Conservation (phyloP, 2,113 vertebrate genomes). For the Chaenogobius annularis region DNA sequence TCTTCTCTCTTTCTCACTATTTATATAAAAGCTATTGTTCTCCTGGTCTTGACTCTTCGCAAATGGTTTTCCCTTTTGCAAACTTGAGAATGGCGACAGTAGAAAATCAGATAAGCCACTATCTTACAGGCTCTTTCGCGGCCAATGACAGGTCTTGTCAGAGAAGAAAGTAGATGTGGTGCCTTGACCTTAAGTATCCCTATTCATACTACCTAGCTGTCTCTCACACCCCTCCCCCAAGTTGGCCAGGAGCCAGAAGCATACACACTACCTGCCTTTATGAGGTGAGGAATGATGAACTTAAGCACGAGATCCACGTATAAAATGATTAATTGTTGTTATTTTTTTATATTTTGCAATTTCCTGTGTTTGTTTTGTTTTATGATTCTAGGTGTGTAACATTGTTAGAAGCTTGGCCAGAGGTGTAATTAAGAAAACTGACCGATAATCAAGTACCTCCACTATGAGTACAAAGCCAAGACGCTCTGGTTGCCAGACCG, state of each 20-base stretch:
- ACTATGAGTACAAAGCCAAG: conserved; percentile 99
- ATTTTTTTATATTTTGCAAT: neutral
- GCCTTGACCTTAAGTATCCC: conserved; percentile 96
- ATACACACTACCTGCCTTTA: conserved; percentile 98
- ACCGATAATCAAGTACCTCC: conserved; percentile 99
- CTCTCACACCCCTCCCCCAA: too few relatives aligned
- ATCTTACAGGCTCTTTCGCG: too few relatives aligned
- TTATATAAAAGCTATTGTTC: too few relatives aligned
- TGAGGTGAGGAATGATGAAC: conserved; percentile 83
- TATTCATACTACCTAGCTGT: conserved; percentile 97
- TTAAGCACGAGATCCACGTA: too few relatives aligned
- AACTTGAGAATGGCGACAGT: too few relatives aligned
- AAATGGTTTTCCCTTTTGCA: too few relatives aligned
- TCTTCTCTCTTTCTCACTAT: too few relatives aligned
- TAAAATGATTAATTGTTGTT: neutral
- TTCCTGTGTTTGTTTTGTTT: neutral
- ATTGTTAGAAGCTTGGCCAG: conserved; percentile 97
- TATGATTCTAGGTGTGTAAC: conserved; percentile 88
- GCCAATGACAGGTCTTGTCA: too few relatives aligned
- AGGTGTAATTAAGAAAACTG: conserved; percentile 98
- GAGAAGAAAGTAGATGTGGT: conserved; percentile 99
- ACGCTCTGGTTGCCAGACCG: conserved; percentile 94
- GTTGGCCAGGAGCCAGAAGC: conserved; percentile 99
- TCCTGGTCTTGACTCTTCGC: too few relatives aligned
- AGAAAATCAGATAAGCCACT: too few relatives aligned